Evolutionary conservation across 2,113 vertebrate genomes (phyloP), one percentile per base, ranked within the genome.

Genomic region (Sylvicapra grimmia): DNA sequence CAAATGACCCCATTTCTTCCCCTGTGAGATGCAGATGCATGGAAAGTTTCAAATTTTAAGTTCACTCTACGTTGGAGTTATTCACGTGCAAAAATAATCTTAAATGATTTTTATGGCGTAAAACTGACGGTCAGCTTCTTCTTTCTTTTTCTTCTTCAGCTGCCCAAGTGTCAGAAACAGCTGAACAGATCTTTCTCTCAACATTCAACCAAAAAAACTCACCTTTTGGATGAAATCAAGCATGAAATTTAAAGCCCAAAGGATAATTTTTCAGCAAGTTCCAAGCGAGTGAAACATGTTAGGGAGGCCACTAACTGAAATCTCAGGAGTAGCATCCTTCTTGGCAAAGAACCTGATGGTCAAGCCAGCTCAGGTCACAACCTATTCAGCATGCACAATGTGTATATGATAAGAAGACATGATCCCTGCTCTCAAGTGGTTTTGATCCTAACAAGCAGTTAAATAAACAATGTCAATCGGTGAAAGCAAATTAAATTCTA

Each of bases 71-170:
- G 23, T 79, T 94, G 21, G 51, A 79, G 23, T 89, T 93, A 97
- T 90, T 95, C 88, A 75, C 44, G 72, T 80, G 27, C 53, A 94
- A 96, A 98, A 97, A 94, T 95, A 89, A 93, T 90, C 47, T 93
- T 56, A 89, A 94, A 92, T 89, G 21, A 3, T 44, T 96, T 96
- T 96, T 86, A 89, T 1, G 1, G 16, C 61, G 84, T 36, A 89
- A 94, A 92, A 13, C 51, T 79, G 61, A 92, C 6, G 12, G 36
- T 51, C 1, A 0, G 51, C 44, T 58, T 47, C 29, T 58, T 47
- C 29, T 93, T 58, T 47, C 27, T 93, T 13, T 36, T 92, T 65
- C 9, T 68, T 59, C 58, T 94, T 94, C 31, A 84, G 23, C 16
- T 97, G 27, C 27, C 87, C 31, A n/a, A 86, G 27, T 86, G 65